These are phyloP conservation scores for Echinometra lucunter DNA, from an alignment of 53 echinoderm and acorn worm species.

Conservation along the genomic window DNA sequence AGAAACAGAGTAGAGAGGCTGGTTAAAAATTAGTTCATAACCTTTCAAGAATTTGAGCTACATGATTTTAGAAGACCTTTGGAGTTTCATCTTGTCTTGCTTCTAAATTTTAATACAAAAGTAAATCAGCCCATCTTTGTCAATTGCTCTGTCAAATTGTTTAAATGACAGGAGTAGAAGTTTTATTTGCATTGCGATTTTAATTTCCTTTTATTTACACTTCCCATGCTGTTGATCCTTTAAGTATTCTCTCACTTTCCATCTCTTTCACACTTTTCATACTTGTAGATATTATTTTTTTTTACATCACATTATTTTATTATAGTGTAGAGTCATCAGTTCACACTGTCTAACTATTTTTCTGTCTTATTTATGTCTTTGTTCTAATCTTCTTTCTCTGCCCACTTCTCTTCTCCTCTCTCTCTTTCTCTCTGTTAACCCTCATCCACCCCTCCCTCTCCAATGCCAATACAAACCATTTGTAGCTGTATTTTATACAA, in stretches of 20 bases:
- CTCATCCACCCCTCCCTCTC: background rate
- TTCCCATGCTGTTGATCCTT: background rate
- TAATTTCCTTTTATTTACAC: background rate
- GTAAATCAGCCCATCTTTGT: no score
- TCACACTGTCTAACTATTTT: no score
- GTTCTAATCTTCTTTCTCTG: background rate
- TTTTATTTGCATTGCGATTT: background rate
- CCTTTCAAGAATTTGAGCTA: background rate
- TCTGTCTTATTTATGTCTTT: background rate
- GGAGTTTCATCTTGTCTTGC: background rate
- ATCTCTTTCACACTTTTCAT: background rate
- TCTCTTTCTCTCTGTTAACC: background rate
- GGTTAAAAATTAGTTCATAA: background rate
- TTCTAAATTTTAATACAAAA: no score
- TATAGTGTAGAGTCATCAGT: no score
- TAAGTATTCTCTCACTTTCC: background rate
- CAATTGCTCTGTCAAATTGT: no score
- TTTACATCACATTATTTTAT: no score
- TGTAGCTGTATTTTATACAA: background rate
- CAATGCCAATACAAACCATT: background rate
- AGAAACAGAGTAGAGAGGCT: slow-evolving; percentile 16
- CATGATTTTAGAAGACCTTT: background rate
- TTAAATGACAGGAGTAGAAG: background rate
- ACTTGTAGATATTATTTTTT: no score
- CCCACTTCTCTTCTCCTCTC: background rate